Percentiles rank a stretch among this genome's conserved stretches.
phyloP scores from a whole-genome alignment of 2,113 vertebrate genomes.

The Paramormyrops kingsleyae region DNA sequence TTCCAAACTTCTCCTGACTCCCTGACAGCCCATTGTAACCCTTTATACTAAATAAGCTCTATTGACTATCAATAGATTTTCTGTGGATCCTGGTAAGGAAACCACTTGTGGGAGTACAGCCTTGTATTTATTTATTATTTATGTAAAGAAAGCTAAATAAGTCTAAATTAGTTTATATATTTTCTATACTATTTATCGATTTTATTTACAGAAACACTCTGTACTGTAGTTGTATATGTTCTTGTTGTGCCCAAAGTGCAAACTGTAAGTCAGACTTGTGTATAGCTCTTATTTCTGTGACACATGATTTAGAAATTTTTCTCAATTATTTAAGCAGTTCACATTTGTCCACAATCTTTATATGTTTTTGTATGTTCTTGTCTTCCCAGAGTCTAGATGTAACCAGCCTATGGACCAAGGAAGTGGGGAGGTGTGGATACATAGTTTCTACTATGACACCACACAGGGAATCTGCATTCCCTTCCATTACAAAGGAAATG shows the following conservation, averaged over 20 bases:
- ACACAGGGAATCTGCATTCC: background rate
- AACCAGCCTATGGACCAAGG: background rate
- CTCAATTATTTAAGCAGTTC: background rate
- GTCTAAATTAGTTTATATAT: background rate
- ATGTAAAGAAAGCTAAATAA: background rate
- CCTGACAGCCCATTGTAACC: background rate
- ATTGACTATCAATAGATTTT: background rate
- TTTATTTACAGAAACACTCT: background rate
- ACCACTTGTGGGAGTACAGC: background rate
- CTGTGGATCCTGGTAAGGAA: background rate
- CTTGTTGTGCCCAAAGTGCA: background rate
- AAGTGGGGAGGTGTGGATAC: background rate
- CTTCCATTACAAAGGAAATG: constrained; percentile 37
- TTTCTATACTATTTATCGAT: background rate
- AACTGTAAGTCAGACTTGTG: background rate
- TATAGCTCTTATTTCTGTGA: background rate
- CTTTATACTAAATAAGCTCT: background rate
- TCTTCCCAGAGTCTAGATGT: constrained; percentile 24
- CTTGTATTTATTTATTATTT: background rate
- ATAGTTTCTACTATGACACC: constrained; percentile 24
- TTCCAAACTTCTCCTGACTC: background rate
- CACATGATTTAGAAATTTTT: background rate
- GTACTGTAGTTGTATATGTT: background rate
- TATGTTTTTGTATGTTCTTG: too few relatives aligned
- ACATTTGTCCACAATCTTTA: background rate